phyloP scores from a whole-genome alignment of 2,888 invertebrate genomes.

The Melanotus villosus region DNA sequence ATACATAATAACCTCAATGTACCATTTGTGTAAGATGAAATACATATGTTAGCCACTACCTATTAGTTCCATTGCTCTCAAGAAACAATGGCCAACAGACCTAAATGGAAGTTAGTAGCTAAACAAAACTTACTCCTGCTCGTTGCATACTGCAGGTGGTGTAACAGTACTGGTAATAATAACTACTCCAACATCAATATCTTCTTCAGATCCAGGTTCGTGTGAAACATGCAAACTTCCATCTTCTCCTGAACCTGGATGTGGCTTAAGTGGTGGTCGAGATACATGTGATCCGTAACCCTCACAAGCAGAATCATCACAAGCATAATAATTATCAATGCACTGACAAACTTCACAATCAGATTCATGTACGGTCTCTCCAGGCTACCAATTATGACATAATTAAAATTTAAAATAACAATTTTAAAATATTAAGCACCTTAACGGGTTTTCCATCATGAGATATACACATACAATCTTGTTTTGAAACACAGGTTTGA shows the following conservation, averaged over 20 bases:
- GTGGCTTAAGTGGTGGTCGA: too few species aligned
- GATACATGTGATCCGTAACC: too few species aligned
- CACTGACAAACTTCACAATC: constrained; percentile 86
- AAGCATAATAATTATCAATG: constrained; percentile 81
- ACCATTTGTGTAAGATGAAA: too few species aligned
- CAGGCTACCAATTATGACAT: constrained; percentile 72
- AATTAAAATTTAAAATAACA: not conserved
- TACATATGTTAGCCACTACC: too few species aligned
- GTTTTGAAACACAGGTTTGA: constrained; percentile 78
- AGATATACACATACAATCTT: constrained; percentile 84
- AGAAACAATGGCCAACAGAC: too few species aligned
- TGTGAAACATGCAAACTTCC: not conserved
- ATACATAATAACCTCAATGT: too few species aligned
- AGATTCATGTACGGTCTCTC: constrained; percentile 73
- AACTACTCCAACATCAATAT: not conserved
- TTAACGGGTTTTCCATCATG: constrained; percentile 76
- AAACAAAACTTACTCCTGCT: constrained; percentile 61
- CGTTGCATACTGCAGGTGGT: constrained; percentile 67
- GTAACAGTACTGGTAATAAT: constrained; percentile 60
- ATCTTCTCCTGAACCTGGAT: not conserved
- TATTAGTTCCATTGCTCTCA: too few species aligned
- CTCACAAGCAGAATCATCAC: constrained; percentile 74
- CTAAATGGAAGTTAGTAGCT: too few species aligned
- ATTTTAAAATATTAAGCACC: constrained; percentile 64
- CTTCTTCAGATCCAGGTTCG: not conserved